Evolutionary conservation across 2,113 vertebrate genomes (phyloP).

Genomic region (Hypomesus transpacificus): DNA sequence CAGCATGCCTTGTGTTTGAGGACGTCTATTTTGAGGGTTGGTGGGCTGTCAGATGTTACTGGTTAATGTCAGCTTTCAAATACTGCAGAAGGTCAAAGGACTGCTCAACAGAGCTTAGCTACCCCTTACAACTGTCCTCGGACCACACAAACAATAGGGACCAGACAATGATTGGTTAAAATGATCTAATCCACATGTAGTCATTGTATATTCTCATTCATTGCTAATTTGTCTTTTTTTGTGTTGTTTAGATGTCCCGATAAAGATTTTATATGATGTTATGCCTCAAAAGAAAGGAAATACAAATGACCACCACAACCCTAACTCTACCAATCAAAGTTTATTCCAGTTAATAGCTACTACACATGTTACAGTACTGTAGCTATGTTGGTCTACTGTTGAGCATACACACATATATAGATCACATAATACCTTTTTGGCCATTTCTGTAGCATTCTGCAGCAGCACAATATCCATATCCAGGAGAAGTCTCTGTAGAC

Average conservation of each 20-base stretch:
- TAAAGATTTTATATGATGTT: conserved; percentile 1
- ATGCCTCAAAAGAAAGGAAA: too few relatives aligned
- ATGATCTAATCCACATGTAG: too few relatives aligned
- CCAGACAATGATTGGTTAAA: too few relatives aligned
- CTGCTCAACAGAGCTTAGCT: not conserved
- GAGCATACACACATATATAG: not conserved
- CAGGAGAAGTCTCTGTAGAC: conserved; percentile 19
- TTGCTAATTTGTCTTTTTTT: too few relatives aligned
- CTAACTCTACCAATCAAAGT: too few relatives aligned
- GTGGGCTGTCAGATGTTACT: not conserved
- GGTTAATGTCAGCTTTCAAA: conserved; percentile 12
- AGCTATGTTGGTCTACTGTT: too few relatives aligned
- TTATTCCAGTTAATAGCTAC: not conserved
- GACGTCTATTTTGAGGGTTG: not conserved
- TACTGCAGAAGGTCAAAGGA: not conserved
- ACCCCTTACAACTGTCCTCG: not conserved
- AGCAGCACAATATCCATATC: conserved; percentile 26
- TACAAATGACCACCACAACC: too few relatives aligned
- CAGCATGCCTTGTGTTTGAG: conserved; percentile 2
- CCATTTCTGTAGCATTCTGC: conserved; percentile 26
- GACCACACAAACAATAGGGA: too few relatives aligned
- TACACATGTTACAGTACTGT: not conserved
- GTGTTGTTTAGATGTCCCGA: not conserved
- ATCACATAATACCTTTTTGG: conserved; percentile 15
- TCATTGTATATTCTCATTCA: too few relatives aligned